Conservation (phyloP, 1,140 invertebrate species). For the Papilio dardanus region DNA sequence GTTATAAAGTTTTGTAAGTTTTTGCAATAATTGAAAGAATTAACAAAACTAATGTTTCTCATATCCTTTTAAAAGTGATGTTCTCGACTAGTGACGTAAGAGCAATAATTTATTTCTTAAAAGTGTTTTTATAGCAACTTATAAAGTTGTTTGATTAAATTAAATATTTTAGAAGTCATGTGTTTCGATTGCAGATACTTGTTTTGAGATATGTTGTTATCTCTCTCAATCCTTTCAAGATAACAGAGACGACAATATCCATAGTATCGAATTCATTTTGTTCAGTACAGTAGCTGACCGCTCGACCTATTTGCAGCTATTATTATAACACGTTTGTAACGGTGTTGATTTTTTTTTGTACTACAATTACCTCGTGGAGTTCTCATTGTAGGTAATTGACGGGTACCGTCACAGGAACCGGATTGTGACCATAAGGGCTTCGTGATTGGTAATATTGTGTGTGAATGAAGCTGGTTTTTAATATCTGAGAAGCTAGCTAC, state of each 20-base stretch:
- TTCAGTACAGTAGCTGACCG: background rate
- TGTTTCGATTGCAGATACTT: too few species aligned
- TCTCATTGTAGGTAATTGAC: background rate
- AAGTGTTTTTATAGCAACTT: background rate
- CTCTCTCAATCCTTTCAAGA: background rate
- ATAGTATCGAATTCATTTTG: background rate
- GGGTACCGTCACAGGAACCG: background rate
- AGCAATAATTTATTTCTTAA: background rate
- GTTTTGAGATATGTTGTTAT: too few species aligned
- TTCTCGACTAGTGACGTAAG: background rate
- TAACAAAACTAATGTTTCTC: background rate
- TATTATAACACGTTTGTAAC: conserved; percentile 16
- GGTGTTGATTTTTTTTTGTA: conserved; percentile 19
- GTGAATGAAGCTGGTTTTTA: background rate
- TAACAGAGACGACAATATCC: background rate
- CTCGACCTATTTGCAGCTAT: conserved; percentile 6
- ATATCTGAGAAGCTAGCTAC: background rate
- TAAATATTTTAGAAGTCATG: background rate
- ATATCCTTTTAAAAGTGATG: background rate
- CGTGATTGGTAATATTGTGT: background rate
- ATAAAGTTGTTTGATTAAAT: background rate
- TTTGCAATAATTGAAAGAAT: background rate
- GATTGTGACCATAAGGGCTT: background rate
- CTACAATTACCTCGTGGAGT: background rate
- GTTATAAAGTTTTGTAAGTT: too few species aligned